A percentile compares a stretch with the other conserved stretches of the same genome.
These are phyloP conservation scores for Drosophila erecta DNA, from an alignment of 1,140 invertebrate species.

Conservation along the genomic window DNA sequence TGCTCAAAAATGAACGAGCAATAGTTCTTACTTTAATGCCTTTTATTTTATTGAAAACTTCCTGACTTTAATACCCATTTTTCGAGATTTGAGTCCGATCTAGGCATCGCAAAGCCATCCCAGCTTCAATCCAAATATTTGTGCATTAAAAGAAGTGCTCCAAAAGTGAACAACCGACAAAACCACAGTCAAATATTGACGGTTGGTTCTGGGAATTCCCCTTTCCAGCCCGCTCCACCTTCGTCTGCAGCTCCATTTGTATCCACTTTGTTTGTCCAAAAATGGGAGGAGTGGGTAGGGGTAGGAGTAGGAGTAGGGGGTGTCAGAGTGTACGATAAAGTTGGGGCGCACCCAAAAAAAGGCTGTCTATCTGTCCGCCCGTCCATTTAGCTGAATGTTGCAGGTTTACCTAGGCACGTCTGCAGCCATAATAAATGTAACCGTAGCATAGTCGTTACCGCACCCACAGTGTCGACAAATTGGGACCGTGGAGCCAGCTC, in stretches of 20 bases:
- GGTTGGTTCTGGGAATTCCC: constrained; percentile 64
- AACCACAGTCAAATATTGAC: constrained; percentile 69
- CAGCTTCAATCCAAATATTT: constrained; percentile 49
- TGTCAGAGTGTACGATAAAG: constrained; percentile 33
- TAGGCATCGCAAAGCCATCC: not conserved
- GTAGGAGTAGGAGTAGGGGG: not conserved
- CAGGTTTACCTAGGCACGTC: constrained; percentile 38
- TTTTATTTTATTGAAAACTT: not conserved
- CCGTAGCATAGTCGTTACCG: constrained; percentile 28
- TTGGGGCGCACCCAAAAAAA: constrained; percentile 62
- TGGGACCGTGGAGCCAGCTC: constrained; percentile 28
- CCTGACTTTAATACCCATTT: not conserved
- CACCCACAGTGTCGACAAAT: constrained; percentile 53
- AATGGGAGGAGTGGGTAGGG: not conserved
- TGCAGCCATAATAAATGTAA: constrained; percentile 27
- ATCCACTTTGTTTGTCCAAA: constrained; percentile 47
- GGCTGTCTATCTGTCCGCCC: constrained; percentile 2
- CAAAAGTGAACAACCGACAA: constrained; percentile 32
- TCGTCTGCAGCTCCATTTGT: constrained; percentile 39
- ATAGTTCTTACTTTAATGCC: no score
- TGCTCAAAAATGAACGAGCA: no score
- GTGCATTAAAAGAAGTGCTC: constrained; percentile 70
- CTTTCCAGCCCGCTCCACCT: not conserved
- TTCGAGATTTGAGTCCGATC: not conserved
- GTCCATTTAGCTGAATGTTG: constrained; percentile 28